Conservation (phyloP, 2,797 vertebrate genomes). For the Dicrostonyx torquatus region DNA sequence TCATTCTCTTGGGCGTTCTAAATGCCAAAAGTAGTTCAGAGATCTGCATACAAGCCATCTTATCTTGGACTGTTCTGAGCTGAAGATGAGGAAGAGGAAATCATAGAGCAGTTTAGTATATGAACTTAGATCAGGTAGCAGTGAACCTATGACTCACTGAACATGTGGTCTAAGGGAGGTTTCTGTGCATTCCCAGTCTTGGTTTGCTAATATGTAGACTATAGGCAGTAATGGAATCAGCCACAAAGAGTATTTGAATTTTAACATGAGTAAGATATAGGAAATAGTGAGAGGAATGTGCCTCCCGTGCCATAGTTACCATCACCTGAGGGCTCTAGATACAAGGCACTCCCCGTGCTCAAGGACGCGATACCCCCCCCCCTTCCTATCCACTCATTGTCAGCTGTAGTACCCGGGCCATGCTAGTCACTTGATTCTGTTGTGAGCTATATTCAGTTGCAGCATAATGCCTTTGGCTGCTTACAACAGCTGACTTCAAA, state of each 20-base stretch:
- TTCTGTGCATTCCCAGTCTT: neutral
- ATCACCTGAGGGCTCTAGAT: neutral
- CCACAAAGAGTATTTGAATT: neutral
- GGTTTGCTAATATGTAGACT: neutral
- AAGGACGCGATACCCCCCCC: neutral
- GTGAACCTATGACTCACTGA: neutral
- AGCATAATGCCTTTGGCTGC: neutral
- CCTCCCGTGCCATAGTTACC: fast-evolving
- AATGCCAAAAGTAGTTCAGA: slow-evolving; percentile 23
- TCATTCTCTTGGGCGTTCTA: slow-evolving; percentile 22
- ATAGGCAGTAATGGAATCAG: neutral
- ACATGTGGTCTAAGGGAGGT: neutral
- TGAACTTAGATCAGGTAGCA: neutral
- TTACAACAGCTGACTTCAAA: neutral
- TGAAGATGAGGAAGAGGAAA: neutral
- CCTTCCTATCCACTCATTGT: neutral
- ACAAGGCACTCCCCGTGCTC: neutral
- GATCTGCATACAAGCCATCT: neutral
- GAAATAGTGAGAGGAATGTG: neutral
- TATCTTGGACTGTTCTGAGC: neutral
- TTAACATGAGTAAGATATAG: neutral
- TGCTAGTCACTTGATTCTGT: neutral
- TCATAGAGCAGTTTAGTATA: neutral
- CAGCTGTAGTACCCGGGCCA: neutral
- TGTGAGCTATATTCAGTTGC: neutral